Evolutionary conservation across 2,113 vertebrate genomes (phyloP).

Genomic region (Phaetusa simplex): DNA sequence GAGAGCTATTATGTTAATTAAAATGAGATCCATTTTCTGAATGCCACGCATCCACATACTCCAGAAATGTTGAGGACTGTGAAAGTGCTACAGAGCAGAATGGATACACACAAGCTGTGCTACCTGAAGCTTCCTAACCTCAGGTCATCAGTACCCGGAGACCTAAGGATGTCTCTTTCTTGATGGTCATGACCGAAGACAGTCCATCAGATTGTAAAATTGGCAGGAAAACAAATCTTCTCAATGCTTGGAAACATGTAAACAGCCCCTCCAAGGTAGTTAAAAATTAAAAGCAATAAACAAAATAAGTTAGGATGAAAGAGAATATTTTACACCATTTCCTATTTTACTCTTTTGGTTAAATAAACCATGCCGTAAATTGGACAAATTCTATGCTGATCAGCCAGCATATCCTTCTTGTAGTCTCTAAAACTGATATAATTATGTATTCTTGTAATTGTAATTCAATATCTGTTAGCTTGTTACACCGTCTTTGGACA

Average conservation of each 20-base stretch:
- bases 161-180: background rate
- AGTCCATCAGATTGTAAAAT: background rate
- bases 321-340: background rate
- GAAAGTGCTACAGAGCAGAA: background rate
- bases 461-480: background rate
- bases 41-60: background rate
- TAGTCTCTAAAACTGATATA: background rate
- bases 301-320: background rate
- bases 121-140: background rate
- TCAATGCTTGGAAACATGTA: background rate
- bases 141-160: background rate
- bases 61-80: background rate
- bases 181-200: background rate
- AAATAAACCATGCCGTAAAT: background rate
- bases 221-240: background rate
- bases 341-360: background rate
- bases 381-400: background rate
- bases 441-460: background rate
- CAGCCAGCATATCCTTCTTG: background rate
- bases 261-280: background rate
- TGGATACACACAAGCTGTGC: background rate
- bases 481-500: slow-evolving; percentile 12
- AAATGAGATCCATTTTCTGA: background rate
- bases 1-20: background rate
- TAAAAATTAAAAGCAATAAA: background rate